Evolutionary conservation across 37 sponge, comb jelly and placozoan species (phyloP), one percentile per base, ranked within the genome.

Genomic region (Axinella damicornis): DNA sequence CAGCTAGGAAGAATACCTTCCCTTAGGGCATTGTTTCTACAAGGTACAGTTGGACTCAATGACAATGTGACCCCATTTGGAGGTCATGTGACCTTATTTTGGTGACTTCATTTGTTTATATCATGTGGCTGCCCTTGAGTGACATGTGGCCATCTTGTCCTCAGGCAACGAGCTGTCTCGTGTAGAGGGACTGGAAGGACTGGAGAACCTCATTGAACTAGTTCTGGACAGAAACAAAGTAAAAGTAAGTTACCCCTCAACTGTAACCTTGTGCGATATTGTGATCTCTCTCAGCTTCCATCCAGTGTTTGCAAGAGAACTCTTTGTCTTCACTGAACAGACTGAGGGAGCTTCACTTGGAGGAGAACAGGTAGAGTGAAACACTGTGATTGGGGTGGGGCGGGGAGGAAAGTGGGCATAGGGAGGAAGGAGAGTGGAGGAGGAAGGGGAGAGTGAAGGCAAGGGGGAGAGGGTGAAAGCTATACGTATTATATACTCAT

Each of bases 201-300:
- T 92, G 18, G 52, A 65, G 5, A 36, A 71, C 15, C 80, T 98
- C 20, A 80, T 78, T 21, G 99, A 98, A 74, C 88, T 98, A 16
- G 99, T 98, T 12, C 67, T 98, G 65, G 99, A 98, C 81, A 38
- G 97, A 28, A 98, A 98, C 68, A 98, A 92, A 69, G 90, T 98
- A 2, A 94, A 94, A 87, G 95, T 95, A 61, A 19, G 65, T 58
- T 38, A 46, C 46, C 46, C 46, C 9, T 46, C 46, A 46, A 13
- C 14, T 40, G 14, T 22, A 0, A 52, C 28, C 28, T 53, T 56
- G 22, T 17, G 57, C 20, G 2, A n/a, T 5, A 5, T 64, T 18
- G 40, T 9, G 0, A 17, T 16, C 24, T 40, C 0, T 19, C 0
- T 32, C 40, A 20, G 5, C 69, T 79, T 13, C 25, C 54, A 66